Percentiles rank a stretch among this genome's conserved stretches.
Evolutionary conservation across 2,888 invertebrate genomes (phyloP).

Genomic region (Osedax frankpressi): DNA sequence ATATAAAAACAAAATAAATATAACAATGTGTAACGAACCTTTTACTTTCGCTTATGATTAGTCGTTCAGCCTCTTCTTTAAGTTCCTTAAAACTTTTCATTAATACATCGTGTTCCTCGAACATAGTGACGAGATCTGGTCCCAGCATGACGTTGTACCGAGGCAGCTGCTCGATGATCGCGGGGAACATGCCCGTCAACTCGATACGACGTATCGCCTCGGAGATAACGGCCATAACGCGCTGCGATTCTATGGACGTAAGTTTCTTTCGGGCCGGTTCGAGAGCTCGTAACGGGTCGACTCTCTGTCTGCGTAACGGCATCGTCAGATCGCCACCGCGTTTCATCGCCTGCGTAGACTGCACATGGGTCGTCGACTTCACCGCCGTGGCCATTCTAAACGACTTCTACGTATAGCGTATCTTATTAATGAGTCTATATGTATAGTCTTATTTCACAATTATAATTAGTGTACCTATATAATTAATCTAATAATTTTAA

Average conservation of each 20-base stretch:
- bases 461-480: no score
- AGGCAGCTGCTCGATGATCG: conserved; percentile 36
- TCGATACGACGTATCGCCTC: conserved; percentile 39
- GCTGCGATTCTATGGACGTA: conserved; percentile 42
- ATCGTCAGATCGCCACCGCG: background rate
- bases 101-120: conserved; percentile 36
- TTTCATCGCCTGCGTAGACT: background rate
- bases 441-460: no score
- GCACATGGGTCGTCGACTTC: background rate
- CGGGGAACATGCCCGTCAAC: conserved; percentile 37
- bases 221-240: conserved; percentile 44
- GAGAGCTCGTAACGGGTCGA: conserved; percentile 40
- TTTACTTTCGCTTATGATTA: conserved; percentile 10
- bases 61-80: conserved; percentile 23
- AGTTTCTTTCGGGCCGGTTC: conserved; percentile 45
- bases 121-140: conserved; percentile 33
- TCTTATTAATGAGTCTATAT: no score
- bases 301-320: conserved; percentile 17
- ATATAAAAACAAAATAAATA: no score
- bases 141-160: conserved; percentile 37
- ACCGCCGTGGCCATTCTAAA: background rate
- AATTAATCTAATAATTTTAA: no score
- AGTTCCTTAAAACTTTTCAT: conserved; percentile 37
- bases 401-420: no score
- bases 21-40: no score